Percentiles rank a stretch among this genome's conserved stretches.
Evolutionary conservation across 2,888 invertebrate genomes (phyloP).

Genomic region (Linnaemya vulpina): DNA sequence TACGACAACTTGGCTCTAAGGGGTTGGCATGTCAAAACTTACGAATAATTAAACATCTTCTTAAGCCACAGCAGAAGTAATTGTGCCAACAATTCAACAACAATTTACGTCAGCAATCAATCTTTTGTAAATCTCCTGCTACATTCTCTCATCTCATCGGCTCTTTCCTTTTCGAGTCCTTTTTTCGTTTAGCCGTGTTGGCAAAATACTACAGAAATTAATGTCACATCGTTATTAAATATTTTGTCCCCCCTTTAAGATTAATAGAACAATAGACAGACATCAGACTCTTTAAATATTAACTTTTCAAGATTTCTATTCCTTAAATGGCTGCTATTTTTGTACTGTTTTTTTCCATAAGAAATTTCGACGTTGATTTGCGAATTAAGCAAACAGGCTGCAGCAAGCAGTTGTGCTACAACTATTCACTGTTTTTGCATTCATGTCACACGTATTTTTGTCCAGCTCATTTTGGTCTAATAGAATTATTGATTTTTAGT

Average conservation of each 20-base stretch:
- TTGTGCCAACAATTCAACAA: not conserved
- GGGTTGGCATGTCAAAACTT: too few relatives aligned
- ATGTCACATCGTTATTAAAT: not conserved
- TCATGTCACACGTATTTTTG: not conserved
- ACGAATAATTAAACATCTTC: not conserved
- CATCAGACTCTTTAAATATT: constrained; percentile 9
- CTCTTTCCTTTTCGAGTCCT: not conserved
- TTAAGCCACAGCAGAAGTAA: not conserved
- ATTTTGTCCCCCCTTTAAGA: not conserved
- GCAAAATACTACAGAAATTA: not conserved
- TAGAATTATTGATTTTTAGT: constrained; percentile 8
- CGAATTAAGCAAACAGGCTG: not conserved
- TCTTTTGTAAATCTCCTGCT: not conserved
- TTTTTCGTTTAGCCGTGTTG: not conserved
- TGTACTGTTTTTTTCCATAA: not conserved
- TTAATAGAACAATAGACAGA: constrained; percentile 1
- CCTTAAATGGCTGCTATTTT: constrained; percentile 18
- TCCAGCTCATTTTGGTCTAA: not conserved
- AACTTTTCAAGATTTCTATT: not conserved
- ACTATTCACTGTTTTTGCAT: not conserved
- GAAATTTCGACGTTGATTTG: not conserved
- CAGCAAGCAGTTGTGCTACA: not conserved
- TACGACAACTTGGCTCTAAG: too few relatives aligned
- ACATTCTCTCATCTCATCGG: not conserved
- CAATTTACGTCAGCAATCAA: not conserved